These are phyloP conservation scores for Ctenomys sociabilis DNA, from an alignment of 2,113 vertebrate species.

Conservation along the genomic window DNA sequence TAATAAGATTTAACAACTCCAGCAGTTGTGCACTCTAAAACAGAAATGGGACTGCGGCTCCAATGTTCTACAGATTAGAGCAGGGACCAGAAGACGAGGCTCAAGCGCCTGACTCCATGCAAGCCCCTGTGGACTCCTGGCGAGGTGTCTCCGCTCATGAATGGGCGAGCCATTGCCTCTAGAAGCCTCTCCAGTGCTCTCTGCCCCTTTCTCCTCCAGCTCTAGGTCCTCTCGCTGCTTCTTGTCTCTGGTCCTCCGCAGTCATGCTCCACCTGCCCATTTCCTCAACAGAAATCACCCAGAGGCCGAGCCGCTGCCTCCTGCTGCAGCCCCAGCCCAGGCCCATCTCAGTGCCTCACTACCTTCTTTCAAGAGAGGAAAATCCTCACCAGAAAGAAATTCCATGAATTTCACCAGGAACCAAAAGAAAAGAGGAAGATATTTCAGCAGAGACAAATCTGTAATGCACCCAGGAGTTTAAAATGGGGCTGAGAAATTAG, in stretches of 20 bases:
- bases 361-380: background rate
- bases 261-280: background rate
- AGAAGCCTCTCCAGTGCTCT: background rate
- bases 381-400: background rate
- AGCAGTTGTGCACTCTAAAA: conserved; percentile 42
- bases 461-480: background rate
- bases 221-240: background rate
- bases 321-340: background rate
- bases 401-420: background rate
- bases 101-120: background rate
- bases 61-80: background rate
- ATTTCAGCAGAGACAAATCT: background rate
- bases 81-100: background rate
- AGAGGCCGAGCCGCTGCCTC: background rate
- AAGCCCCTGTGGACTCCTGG: background rate
- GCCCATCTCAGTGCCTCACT: background rate
- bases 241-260: background rate
- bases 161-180: background rate
- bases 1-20: conserved; percentile 69
- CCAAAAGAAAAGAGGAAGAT: background rate
- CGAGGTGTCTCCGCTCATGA: background rate
- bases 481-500: background rate
- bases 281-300: background rate
- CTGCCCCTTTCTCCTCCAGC: background rate
- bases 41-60: background rate